Base-by-base conservation (phyloP, 2,888 invertebrate genomes). In the Aporophyla lueneburgensis region DNA sequence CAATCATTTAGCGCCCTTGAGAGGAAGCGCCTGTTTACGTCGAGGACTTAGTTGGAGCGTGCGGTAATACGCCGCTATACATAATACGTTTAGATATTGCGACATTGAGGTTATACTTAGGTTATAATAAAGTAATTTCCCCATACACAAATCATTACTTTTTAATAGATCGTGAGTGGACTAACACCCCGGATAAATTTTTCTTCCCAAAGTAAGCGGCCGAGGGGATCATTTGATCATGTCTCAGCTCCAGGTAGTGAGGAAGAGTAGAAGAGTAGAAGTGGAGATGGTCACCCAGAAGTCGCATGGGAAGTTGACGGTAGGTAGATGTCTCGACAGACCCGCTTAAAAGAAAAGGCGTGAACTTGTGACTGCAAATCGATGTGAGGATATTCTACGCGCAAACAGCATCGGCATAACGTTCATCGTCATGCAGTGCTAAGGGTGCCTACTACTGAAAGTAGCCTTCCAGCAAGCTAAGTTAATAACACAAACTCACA, bases 1-100 rank as follows among this genome's bases (percentile, higher is more conserved):
- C 74, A 61, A 83, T 81, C 68, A 76, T 49, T 76, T 65, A 62
- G 66, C 59, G 27, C 77, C 74, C 86, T 75, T 21, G 59, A 68
- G 71, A 54, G 85, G 70, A 76, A 67, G 63, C 53, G 51, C 51
- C 61, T 58, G 73, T 62, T 82, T 68, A 56, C 40, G 46, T 71
- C 62, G 56, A 77, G 74, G 70, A 68, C 58, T 59, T 58, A 54
- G 46, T 53, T 58, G 40, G 14, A 70, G 69, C 33, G 33, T 56
- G 40, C 49, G 9, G 59, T 53, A 61, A 71, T 40, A 70, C 71
- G 43, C 58, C 56, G 9, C 33, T 49, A 4, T 65, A n/a, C 7
- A 59, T 65, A 53, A 70, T 61, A 71, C 49, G 33, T 62, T 46
- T 56, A 58, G 33, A 19, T 54, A 49, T 14, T 46, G n/a, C 16